A percentile compares a stretch with the other conserved stretches of the same genome.
Conservation (phyloP, 2,797 vertebrate genomes). For the Podargus strigoides region DNA sequence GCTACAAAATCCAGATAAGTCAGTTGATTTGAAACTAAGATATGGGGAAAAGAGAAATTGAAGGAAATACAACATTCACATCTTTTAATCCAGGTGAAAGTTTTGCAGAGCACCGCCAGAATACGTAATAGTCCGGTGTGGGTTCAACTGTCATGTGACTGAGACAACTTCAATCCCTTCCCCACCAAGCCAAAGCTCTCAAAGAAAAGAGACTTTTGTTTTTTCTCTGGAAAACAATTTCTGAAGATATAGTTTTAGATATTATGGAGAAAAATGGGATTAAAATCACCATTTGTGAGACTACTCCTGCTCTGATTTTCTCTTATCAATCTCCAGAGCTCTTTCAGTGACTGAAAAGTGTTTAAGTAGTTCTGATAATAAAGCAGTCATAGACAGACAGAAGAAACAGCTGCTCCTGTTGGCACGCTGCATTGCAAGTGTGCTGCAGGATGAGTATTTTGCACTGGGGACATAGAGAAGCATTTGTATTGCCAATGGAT, state of each 20-base stretch:
- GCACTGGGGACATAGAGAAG: background rate
- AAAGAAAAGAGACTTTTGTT: background rate
- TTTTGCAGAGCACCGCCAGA: background rate
- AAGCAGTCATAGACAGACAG: background rate
- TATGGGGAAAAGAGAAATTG: background rate
- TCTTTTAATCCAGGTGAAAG: background rate
- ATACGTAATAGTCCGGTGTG: fast-evolving
- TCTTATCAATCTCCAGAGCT: background rate
- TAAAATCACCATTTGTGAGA: background rate
- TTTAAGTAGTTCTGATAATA: background rate
- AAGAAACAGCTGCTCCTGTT: background rate
- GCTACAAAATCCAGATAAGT: background rate
- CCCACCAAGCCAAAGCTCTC: background rate
- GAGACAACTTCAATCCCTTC: background rate
- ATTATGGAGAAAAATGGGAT: background rate
- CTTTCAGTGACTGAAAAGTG: background rate
- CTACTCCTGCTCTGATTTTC: background rate
- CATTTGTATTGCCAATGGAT: background rate
- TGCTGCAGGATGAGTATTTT: background rate
- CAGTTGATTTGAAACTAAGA: background rate
- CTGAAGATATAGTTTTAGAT: fast-evolving
- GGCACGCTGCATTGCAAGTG: background rate
- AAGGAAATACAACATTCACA: background rate
- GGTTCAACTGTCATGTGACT: fast-evolving
- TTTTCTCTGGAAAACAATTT: background rate